Evolutionary conservation across 2,797 vertebrate genomes (phyloP).

Genomic region (Gymnocypris eckloni): DNA sequence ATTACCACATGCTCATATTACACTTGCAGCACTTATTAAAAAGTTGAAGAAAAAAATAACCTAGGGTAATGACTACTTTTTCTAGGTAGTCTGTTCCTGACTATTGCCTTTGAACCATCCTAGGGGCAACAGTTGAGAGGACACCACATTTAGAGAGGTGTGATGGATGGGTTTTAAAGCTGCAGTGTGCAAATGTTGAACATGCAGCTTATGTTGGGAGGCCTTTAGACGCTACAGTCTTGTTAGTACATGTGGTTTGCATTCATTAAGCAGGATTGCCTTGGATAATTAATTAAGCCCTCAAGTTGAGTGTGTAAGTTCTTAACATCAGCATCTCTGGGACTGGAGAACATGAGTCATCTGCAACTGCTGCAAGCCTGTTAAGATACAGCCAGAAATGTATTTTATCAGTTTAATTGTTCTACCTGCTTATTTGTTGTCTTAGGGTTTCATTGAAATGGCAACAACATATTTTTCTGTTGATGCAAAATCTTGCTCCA

Average conservation of each 20-base stretch:
- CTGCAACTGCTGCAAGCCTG: conserved; percentile 10
- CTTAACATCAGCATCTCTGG: conserved; percentile 36
- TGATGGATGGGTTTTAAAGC: background rate
- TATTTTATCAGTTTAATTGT: conserved; percentile 17
- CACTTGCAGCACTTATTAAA: too few species aligned
- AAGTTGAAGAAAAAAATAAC: too few species aligned
- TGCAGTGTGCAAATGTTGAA: conserved; percentile 14
- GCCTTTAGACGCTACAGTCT: background rate
- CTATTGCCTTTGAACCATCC: background rate
- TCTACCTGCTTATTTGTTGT: conserved; percentile 1
- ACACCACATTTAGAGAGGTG: background rate
- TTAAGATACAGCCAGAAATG: background rate
- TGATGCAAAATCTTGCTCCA: background rate
- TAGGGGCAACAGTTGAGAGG: background rate
- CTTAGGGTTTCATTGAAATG: background rate
- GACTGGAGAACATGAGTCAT: conserved; percentile 22
- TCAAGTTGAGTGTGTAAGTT: conserved; percentile 30
- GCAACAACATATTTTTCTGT: background rate
- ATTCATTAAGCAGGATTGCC: conserved; percentile 5
- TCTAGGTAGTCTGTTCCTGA: background rate
- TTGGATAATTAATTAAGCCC: conserved; percentile 31
- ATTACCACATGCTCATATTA: background rate
- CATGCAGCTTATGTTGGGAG: background rate
- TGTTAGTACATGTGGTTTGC: conserved; percentile 12
- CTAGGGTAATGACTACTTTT: background rate